A percentile compares a stretch with the other conserved stretches of the same genome.
Conservation (phyloP, 2,113 vertebrate genomes). For the Theristicus caerulescens region DNA sequence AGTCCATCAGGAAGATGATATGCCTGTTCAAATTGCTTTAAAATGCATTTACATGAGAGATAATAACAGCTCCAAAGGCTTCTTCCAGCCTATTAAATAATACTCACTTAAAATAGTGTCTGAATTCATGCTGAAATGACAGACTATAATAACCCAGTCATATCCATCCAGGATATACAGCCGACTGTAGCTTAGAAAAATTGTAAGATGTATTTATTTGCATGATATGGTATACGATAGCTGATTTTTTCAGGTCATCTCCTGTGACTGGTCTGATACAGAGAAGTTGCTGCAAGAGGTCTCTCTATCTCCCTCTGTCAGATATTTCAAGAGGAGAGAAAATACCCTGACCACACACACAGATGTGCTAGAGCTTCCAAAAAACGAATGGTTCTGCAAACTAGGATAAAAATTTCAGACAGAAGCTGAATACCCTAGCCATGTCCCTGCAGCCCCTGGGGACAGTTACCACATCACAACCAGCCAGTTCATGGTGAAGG, state of each 20-base stretch:
- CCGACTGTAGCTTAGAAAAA: background rate
- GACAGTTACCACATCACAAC: background rate
- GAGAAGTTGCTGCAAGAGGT: background rate
- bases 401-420: background rate
- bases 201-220: constrained; percentile 32
- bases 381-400: background rate
- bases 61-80: constrained; percentile 50
- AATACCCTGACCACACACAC: background rate
- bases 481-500: background rate
- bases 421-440: background rate
- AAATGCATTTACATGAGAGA: constrained; percentile 37
- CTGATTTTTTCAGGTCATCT: constrained; percentile 14
- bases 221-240: background rate
- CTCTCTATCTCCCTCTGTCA: background rate
- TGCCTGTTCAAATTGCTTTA: background rate
- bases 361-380: background rate
- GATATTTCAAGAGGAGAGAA: background rate
- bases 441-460: background rate
- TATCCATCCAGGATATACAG: background rate
- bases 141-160: constrained; percentile 45
- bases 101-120: constrained; percentile 16
- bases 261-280: background rate
- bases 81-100: constrained; percentile 63
- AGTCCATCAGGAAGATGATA: background rate
- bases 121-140: constrained; percentile 20